Evolutionary conservation across 64 coral and sea anemone species (phyloP).

Genomic region (Stichodactyla helianthus): DNA sequence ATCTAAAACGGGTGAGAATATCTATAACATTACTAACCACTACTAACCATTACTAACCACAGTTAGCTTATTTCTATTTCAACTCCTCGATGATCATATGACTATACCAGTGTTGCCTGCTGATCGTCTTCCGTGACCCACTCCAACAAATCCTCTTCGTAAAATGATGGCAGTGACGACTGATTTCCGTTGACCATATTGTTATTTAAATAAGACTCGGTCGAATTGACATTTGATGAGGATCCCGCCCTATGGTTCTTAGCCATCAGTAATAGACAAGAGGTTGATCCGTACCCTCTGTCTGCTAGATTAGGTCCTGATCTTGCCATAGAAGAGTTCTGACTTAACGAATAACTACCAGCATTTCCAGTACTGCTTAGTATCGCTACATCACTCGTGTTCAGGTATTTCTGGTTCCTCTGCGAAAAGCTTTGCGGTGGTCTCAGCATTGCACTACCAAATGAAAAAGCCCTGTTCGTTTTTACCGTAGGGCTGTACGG

Average conservation of each 20-base stretch:
- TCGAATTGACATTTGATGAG: constrained; percentile 26
- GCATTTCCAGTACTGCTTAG: constrained; percentile 71
- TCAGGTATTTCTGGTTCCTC: constrained; percentile 56
- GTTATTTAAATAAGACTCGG: constrained; percentile 44
- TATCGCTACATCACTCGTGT: constrained; percentile 82
- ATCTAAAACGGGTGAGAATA: neutral
- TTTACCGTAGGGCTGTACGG: constrained; percentile 27
- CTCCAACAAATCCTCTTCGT: constrained; percentile 64
- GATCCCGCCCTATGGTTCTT: constrained; percentile 29
- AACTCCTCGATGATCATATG: neutral
- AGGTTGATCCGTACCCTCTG: constrained; percentile 67
- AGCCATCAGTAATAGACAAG: constrained; percentile 34
- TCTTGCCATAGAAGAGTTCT: constrained; percentile 18
- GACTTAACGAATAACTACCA: constrained; percentile 72
- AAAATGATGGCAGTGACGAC: constrained; percentile 35
- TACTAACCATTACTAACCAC: neutral
- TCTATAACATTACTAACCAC: neutral
- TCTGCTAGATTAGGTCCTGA: constrained; percentile 43
- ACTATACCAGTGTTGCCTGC: constrained; percentile 70
- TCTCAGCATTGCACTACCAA: constrained; percentile 23
- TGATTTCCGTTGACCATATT: constrained; percentile 37
- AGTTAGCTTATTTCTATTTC: constrained; percentile 1
- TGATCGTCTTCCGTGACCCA: constrained; percentile 45
- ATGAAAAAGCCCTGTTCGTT: constrained; percentile 57
- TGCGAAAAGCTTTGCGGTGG: constrained; percentile 34